phyloP scores from a whole-genome alignment of 2,888 invertebrate genomes.

The Gymnosoma rotundatum region DNA sequence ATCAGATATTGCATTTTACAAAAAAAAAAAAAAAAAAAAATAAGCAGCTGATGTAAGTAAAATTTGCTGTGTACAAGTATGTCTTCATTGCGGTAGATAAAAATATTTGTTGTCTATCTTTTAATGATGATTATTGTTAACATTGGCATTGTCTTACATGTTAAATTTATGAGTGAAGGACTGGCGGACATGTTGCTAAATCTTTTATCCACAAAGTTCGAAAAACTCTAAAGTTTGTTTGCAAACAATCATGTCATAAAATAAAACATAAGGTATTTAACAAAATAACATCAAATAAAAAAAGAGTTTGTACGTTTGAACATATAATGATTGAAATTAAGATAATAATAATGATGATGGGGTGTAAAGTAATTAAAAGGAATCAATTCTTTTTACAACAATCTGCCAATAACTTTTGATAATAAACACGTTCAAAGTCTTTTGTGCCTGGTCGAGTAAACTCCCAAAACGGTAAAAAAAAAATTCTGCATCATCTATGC shows the following conservation, averaged over 20 bases:
- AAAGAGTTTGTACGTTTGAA: slow-evolving; percentile 20
- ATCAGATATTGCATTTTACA: neutral
- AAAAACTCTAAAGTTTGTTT: slow-evolving; percentile 74
- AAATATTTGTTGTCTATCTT: neutral
- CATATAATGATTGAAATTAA: slow-evolving; percentile 15
- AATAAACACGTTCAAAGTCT: no score
- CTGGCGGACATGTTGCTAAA: slow-evolving; percentile 58
- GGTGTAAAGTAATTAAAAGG: slow-evolving; percentile 23
- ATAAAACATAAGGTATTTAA: slow-evolving; percentile 60
- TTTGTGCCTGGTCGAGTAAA: no score
- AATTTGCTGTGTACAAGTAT: neutral
- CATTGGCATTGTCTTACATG: slow-evolving; percentile 68
- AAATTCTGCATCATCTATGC: no score
- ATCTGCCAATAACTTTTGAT: no score
- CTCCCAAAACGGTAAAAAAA: no score
- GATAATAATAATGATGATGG: slow-evolving; percentile 10
- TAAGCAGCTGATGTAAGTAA: slow-evolving; percentile 8
- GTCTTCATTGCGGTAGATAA: neutral
- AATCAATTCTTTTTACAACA: neutral
- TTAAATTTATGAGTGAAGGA: slow-evolving; percentile 66
- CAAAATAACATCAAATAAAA: slow-evolving; percentile 36
- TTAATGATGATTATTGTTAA: slow-evolving; percentile 62
- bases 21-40: no score
- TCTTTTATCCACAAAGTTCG: slow-evolving; percentile 74
- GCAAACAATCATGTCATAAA: slow-evolving; percentile 65